Conservation (phyloP, 2,797 vertebrate genomes). For the Perodicticus potto region DNA sequence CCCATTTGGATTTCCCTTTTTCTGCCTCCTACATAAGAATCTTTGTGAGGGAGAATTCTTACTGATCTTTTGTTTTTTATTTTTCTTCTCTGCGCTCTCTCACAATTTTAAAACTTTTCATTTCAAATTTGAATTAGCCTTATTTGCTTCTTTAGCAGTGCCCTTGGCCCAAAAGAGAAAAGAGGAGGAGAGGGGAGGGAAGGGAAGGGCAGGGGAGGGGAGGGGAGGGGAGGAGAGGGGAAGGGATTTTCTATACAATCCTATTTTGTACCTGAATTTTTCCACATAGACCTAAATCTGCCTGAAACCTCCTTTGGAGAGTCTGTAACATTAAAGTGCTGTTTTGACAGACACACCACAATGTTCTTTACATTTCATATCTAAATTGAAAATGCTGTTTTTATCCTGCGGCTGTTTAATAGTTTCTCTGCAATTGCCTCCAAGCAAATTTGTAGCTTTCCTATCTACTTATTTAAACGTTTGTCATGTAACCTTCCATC, state of each 20-base stretch:
- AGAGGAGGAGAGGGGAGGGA: fast-evolving
- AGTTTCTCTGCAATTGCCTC: conserved; percentile 30
- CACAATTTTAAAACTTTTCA: not conserved
- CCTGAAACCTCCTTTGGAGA: not conserved
- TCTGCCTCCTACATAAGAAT: not conserved
- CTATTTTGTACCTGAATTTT: not conserved
- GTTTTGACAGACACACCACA: not conserved
- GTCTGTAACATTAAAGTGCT: not conserved
- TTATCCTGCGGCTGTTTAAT: not conserved
- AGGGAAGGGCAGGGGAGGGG: too few relatives aligned
- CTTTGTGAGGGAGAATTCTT: not conserved
- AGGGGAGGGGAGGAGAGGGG: too few relatives aligned
- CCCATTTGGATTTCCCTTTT: not conserved
- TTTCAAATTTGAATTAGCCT: not conserved
- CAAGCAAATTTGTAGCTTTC: not conserved
- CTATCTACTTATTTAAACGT: conserved; percentile 22
- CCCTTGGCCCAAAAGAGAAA: too few relatives aligned
- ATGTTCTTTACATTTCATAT: not conserved
- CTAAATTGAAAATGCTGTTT: not conserved
- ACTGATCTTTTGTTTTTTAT: not conserved
- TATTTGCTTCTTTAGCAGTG: not conserved
- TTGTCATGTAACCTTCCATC: conserved; percentile 27
- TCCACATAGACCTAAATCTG: not conserved
- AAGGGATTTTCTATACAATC: not conserved
- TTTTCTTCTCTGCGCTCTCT: not conserved